phyloP scores from a whole-genome alignment of 2,113 vertebrate genomes.

The Lanius ludovicianus region DNA sequence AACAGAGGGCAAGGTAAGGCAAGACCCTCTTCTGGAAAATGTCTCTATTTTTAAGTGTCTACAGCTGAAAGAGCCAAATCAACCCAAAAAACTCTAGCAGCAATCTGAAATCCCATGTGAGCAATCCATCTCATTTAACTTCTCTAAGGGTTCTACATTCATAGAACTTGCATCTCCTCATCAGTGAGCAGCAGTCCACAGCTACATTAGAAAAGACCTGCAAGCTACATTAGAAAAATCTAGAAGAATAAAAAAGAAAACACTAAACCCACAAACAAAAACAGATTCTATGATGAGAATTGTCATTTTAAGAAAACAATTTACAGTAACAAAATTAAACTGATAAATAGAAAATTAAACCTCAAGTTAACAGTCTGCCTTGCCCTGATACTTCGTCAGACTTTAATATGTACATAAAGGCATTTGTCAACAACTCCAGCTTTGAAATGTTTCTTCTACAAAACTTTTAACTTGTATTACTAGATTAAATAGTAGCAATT shows the following conservation, averaged over 20 bases:
- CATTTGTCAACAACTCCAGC: background rate
- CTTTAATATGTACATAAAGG: background rate
- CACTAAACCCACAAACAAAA: background rate
- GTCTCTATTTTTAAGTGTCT: background rate
- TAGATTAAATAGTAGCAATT: background rate
- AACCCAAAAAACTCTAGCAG: background rate
- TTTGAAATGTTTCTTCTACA: background rate
- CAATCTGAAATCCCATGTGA: background rate
- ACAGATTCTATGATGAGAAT: background rate
- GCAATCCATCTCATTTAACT: background rate
- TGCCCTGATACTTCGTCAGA: background rate
- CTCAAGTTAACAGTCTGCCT: background rate
- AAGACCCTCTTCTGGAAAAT: background rate
- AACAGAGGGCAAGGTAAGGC: constrained; percentile 79
- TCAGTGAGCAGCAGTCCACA: background rate
- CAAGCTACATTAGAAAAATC: background rate
- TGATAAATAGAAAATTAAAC: background rate
- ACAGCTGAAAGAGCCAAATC: background rate
- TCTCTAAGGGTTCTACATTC: background rate
- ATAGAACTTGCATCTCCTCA: accelerated
- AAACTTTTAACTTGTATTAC: background rate
- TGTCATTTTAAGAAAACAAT: background rate
- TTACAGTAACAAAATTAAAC: background rate
- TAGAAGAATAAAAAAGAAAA: background rate
- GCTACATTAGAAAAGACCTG: background rate